These are phyloP conservation scores for Achroia grisella DNA, from an alignment of 1,140 invertebrate genomes.

Conservation along the genomic window DNA sequence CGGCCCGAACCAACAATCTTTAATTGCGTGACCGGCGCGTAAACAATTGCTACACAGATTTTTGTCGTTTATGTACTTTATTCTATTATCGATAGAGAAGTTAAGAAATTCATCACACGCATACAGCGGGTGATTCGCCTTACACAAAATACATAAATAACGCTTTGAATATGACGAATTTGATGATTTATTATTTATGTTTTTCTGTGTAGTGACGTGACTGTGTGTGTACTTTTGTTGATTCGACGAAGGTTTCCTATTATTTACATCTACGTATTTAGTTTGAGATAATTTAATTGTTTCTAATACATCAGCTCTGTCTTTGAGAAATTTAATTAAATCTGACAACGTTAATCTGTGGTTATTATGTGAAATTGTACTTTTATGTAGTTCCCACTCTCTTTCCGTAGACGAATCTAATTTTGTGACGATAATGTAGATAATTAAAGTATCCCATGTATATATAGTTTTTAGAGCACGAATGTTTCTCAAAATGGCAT, in stretches of 20 bases:
- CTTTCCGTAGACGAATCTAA: slow-evolving; percentile 7
- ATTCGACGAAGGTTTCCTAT: not conserved
- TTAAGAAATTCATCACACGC: no score
- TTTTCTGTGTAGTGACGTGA: not conserved
- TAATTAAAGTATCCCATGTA: slow-evolving; percentile 6
- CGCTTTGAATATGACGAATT: not conserved
- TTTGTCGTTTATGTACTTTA: slow-evolving; percentile 8
- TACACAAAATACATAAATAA: no score
- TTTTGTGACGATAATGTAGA: slow-evolving; percentile 8
- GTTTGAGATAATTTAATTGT: slow-evolving; percentile 4
- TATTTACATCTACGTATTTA: not conserved
- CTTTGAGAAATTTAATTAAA: slow-evolving; percentile 9
- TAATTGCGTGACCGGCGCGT: slow-evolving; percentile 10
- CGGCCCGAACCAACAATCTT: slow-evolving; percentile 11
- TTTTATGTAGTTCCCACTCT: slow-evolving; percentile 10
- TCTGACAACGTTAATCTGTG: not conserved
- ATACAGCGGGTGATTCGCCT: no score
- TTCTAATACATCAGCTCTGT: slow-evolving; percentile 8
- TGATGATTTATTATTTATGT: slow-evolving; percentile 1
- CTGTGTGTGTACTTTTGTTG: not conserved
- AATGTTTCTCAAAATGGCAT: slow-evolving; percentile 4
- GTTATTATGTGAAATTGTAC: slow-evolving; percentile 1
- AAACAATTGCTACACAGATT: slow-evolving; percentile 15
- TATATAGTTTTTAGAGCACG: slow-evolving; percentile 4
- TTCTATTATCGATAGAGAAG: no score